These are phyloP conservation scores for Hirtodrosophila duncani DNA, from an alignment of 2,888 invertebrate species.

Conservation along the genomic window DNA sequence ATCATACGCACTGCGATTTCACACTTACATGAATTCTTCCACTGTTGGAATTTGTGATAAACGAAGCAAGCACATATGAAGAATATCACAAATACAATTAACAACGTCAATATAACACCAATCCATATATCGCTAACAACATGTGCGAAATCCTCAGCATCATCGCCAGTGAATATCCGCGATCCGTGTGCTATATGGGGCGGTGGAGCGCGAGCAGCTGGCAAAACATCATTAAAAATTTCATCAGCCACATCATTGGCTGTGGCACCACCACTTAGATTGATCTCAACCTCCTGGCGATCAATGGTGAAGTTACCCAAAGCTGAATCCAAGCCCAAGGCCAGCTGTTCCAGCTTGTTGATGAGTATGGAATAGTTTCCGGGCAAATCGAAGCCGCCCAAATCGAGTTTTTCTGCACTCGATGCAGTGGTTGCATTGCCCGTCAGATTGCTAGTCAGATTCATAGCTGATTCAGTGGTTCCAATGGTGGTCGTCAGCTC, in stretches of 20 bases:
- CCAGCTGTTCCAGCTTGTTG: conserved; percentile 75
- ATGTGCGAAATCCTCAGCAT: conserved; percentile 80
- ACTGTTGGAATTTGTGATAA: conserved; percentile 83
- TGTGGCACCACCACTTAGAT: conserved; percentile 50
- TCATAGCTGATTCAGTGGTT: conserved; percentile 19
- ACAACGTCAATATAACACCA: conserved; percentile 81
- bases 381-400: conserved; percentile 67
- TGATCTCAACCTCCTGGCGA: conserved; percentile 72
- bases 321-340: conserved; percentile 73
- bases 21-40: conserved; percentile 82
- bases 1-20: conserved; percentile 10
- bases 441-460: conserved; percentile 23
- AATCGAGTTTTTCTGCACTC: conserved; percentile 60
- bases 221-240: conserved; percentile 52
- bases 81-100: conserved; percentile 82
- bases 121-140: conserved; percentile 83
- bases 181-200: conserved; percentile 51
- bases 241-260: conserved; percentile 49
- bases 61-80: conserved; percentile 83
- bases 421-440: conserved; percentile 32
- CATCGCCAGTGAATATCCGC: conserved; percentile 64
- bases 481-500: conserved; percentile 30
- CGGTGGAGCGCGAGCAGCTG: conserved; percentile 59
- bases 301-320: conserved; percentile 72
- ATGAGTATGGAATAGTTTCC: conserved; percentile 77